A percentile compares a stretch with the other conserved stretches of the same genome.
Evolutionary conservation across 2,888 invertebrate species (phyloP).

Genomic region (Zygogramma bicolorata): DNA sequence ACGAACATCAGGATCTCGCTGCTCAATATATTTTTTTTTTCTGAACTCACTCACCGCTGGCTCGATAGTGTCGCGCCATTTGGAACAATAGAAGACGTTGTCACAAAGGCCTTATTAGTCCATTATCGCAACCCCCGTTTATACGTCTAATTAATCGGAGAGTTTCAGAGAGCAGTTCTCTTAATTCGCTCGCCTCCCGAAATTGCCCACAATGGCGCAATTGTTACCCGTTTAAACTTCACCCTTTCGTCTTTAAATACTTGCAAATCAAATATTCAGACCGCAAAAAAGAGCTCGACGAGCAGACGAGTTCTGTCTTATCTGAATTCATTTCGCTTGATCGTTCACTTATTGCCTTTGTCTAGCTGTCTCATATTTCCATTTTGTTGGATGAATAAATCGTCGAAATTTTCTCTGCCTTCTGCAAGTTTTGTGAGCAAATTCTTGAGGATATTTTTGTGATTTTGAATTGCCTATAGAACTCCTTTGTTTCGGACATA

Average conservation of each 20-base stretch:
- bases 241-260: slow-evolving; percentile 22
- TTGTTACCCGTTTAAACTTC: slow-evolving; percentile 34
- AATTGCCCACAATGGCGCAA: slow-evolving; percentile 30
- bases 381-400: slow-evolving; percentile 7
- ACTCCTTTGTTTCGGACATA: too few relatives aligned
- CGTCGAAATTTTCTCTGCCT: not conserved
- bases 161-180: slow-evolving; percentile 43
- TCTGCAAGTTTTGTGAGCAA: not conserved
- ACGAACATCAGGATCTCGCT: too few relatives aligned
- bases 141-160: slow-evolving; percentile 58
- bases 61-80: not conserved
- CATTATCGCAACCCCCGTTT: slow-evolving; percentile 55
- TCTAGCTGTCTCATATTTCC: slow-evolving; percentile 11
- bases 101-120: slow-evolving; percentile 56
- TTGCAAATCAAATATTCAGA: slow-evolving; percentile 30
- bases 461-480: too few relatives aligned
- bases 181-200: slow-evolving; percentile 20
- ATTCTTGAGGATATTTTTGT: not conserved
- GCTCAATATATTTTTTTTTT: too few relatives aligned
- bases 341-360: slow-evolving; percentile 34
- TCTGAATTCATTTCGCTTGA: slow-evolving; percentile 29
- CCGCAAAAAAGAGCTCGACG: slow-evolving; percentile 15
- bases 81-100: slow-evolving; percentile 19
- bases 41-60: too few relatives aligned
- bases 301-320: slow-evolving; percentile 25